Evolutionary conservation across 2,113 vertebrate genomes (phyloP).

Genomic region (Dasypus novemcinctus): DNA sequence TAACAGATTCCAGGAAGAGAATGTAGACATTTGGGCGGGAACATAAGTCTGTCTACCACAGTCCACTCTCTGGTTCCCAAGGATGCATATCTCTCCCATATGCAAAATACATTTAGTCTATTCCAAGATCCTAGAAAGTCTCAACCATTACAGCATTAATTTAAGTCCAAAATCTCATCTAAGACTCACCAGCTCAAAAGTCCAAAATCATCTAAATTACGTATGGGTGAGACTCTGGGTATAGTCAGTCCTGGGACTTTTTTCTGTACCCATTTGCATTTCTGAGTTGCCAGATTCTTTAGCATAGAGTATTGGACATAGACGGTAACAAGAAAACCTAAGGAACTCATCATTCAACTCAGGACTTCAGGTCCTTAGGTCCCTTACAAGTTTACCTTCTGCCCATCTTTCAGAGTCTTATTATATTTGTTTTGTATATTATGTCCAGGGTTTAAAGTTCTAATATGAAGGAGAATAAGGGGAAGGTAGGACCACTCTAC

Average conservation of each 20-base stretch:
- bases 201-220: background rate
- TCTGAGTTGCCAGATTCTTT: background rate
- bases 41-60: background rate
- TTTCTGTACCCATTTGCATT: background rate
- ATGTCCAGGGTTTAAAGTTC: background rate
- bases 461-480: background rate
- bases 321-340: background rate
- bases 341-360: background rate
- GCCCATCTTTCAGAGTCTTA: background rate
- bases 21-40: background rate
- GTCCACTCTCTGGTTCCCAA: background rate
- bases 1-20: background rate
- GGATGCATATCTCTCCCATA: background rate
- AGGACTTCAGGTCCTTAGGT: background rate
- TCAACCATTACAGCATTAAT: background rate
- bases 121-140: background rate
- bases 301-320: background rate
- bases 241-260: background rate
- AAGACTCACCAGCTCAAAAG: background rate
- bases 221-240: background rate
- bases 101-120: background rate
- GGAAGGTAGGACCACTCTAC: background rate
- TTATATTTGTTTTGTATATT: background rate
- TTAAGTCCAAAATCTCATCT: slow-evolving; percentile 23
- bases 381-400: background rate